Conservation (phyloP, 1,140 invertebrate species). For the Lanistes nyassanus region DNA sequence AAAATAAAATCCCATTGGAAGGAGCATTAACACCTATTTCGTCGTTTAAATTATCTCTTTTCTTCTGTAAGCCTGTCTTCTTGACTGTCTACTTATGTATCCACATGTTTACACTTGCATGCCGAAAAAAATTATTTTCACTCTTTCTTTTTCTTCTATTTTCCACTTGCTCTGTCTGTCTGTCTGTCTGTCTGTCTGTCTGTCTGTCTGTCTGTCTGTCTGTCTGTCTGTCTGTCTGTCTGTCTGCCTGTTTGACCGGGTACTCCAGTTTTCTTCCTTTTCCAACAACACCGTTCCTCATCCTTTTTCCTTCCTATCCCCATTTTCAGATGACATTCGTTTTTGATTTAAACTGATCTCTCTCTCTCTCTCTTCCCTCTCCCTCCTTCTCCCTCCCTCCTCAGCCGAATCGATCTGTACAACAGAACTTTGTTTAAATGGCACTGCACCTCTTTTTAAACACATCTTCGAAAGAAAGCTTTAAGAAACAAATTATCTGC, state of each 20-base stretch:
- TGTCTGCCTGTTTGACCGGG: background rate
- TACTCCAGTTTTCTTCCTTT: background rate
- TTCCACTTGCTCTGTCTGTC: conserved; percentile 12
- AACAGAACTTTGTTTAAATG: background rate
- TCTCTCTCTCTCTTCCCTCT: conserved; percentile 19
- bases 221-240: too few relatives aligned
- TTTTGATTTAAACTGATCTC: background rate
- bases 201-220: conserved; percentile 6
- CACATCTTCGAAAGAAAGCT: background rate
- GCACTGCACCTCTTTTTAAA: background rate
- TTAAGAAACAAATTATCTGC: background rate
- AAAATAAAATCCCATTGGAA: too few relatives aligned
- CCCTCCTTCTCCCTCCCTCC: background rate
- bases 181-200: conserved; percentile 12
- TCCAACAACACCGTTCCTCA: background rate
- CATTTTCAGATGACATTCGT: background rate
- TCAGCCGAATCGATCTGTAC: background rate
- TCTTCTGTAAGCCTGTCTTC: background rate
- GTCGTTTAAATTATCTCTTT: too few relatives aligned
- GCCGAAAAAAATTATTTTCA: too few relatives aligned
- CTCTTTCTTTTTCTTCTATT: too few relatives aligned
- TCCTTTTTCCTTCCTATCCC: background rate
- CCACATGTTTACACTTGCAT: too few relatives aligned
- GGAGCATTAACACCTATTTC: too few relatives aligned
- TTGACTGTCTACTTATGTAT: background rate